Evolutionary conservation across 2,113 vertebrate genomes (phyloP).

Genomic region (Furnarius figulus): DNA sequence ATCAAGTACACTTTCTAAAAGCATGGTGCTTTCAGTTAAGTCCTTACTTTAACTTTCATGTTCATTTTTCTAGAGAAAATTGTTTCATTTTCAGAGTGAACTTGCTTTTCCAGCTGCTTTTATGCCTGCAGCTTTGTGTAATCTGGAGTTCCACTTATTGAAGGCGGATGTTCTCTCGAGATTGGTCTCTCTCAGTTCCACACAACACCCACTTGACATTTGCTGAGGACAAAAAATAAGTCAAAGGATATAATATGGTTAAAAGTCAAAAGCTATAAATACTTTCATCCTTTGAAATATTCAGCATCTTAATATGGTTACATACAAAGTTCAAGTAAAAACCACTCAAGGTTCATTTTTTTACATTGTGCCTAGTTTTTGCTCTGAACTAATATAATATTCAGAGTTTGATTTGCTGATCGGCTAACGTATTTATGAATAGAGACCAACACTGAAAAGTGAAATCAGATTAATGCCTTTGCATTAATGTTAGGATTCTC

Average conservation of each 20-base stretch:
- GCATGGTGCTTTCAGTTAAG: background rate
- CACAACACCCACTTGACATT: slow-evolving; percentile 64
- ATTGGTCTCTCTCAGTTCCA: slow-evolving; percentile 24
- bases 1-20: slow-evolving; percentile 26
- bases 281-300: slow-evolving; percentile 36
- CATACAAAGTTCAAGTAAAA: slow-evolving; percentile 35
- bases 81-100: slow-evolving; percentile 53
- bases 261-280: slow-evolving; percentile 48
- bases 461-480: background rate
- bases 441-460: background rate
- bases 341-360: slow-evolving; percentile 2
- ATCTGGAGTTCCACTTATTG: slow-evolving; percentile 67
- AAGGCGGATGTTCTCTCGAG: slow-evolving; percentile 54
- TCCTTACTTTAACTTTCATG: background rate
- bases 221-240: slow-evolving; percentile 53
- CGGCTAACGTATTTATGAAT: slow-evolving; percentile 1
- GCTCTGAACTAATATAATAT: background rate
- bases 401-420: slow-evolving; percentile 24
- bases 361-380: background rate
- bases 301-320: slow-evolving; percentile 10
- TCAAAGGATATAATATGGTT: slow-evolving; percentile 53
- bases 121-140: slow-evolving; percentile 62
- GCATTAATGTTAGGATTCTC: background rate
- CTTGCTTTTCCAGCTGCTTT: slow-evolving; percentile 56
- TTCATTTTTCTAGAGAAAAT: slow-evolving; percentile 59